These are phyloP conservation scores for Lasaia peninsularis DNA, from an alignment of 1,140 invertebrate species.

Conservation along the genomic window DNA sequence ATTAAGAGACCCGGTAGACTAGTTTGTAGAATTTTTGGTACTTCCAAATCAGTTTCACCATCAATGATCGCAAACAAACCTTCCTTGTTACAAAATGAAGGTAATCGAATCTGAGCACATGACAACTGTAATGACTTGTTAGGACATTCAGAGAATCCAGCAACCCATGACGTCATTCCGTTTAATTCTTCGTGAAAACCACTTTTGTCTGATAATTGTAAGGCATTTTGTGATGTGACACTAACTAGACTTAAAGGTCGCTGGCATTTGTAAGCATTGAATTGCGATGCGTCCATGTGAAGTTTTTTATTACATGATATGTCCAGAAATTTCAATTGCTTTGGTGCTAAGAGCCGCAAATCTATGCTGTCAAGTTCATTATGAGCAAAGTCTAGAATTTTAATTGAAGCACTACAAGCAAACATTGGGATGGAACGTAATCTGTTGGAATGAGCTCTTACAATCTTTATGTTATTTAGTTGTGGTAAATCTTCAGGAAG, in stretches of 20 bases:
- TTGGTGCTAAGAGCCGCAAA: conserved; percentile 84
- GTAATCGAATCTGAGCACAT: conserved; percentile 86
- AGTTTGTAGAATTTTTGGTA: conserved; percentile 83
- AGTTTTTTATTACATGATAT: conserved; percentile 89
- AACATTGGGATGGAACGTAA: conserved; percentile 86
- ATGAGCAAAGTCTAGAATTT: conserved; percentile 90
- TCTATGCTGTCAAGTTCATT: conserved; percentile 89
- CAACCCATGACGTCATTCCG: conserved; percentile 82
- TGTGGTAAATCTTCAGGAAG: conserved; percentile 87
- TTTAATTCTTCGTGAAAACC: conserved; percentile 77
- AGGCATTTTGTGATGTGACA: conserved; percentile 86
- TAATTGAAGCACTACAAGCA: conserved; percentile 84
- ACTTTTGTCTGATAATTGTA: conserved; percentile 80
- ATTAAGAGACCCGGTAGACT: conserved; percentile 86
- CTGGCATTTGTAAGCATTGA: conserved; percentile 86
- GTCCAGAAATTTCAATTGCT: conserved; percentile 90
- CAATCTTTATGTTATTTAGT: conserved; percentile 83
- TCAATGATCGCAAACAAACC: conserved; percentile 90
- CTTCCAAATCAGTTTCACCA: conserved; percentile 83
- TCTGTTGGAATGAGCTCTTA: conserved; percentile 90
- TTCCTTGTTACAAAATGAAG: conserved; percentile 87
- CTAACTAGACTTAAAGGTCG: conserved; percentile 89
- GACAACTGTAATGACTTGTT: conserved; percentile 84
- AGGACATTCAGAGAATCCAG: conserved; percentile 92
- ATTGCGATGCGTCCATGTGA: conserved; percentile 88